Percentiles rank a stretch among this genome's conserved stretches.
These are phyloP conservation scores for Brachionichthys hirsutus DNA, from an alignment of 2,113 vertebrate genomes.

Conservation along the genomic window DNA sequence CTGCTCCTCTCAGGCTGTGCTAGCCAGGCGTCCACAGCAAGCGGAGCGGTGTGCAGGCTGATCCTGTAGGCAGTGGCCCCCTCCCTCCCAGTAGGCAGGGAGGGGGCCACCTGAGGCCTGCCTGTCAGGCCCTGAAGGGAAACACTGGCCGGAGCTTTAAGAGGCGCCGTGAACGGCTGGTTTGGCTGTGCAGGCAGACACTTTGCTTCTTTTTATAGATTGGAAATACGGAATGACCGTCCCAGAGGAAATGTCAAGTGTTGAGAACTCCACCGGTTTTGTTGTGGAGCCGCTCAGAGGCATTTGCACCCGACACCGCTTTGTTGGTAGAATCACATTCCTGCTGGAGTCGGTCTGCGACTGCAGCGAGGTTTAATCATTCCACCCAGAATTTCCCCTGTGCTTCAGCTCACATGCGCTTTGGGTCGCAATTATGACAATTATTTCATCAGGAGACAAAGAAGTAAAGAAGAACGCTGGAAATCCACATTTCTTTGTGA, in stretches of 20 bases:
- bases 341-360: conserved; percentile 39
- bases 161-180: conserved; percentile 58
- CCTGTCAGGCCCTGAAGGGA: neutral
- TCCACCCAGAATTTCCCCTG: conserved; percentile 33
- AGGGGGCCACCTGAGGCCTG: conserved; percentile 43
- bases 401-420: conserved; percentile 46
- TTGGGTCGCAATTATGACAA: conserved; percentile 63
- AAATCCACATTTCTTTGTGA: conserved; percentile 25
- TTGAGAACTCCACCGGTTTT: conserved; percentile 68
- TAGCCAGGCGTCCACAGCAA: conserved; percentile 24
- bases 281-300: conserved; percentile 68
- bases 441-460: conserved; percentile 40
- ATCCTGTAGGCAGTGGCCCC: too few relatives aligned
- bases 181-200: conserved; percentile 63
- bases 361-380: conserved; percentile 48
- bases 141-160: conserved; percentile 70
- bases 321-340: conserved; percentile 72
- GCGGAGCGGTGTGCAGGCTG: conserved; percentile 5
- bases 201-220: conserved; percentile 76
- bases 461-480: conserved; percentile 23
- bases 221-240: conserved; percentile 63
- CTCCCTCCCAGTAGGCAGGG: conserved; percentile 45
- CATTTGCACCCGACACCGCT: conserved; percentile 75
- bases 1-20: conserved; percentile 39
- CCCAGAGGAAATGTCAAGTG: conserved; percentile 72